Conservation (phyloP, 1,140 invertebrate genomes). For the Drosophila saltans region DNA sequence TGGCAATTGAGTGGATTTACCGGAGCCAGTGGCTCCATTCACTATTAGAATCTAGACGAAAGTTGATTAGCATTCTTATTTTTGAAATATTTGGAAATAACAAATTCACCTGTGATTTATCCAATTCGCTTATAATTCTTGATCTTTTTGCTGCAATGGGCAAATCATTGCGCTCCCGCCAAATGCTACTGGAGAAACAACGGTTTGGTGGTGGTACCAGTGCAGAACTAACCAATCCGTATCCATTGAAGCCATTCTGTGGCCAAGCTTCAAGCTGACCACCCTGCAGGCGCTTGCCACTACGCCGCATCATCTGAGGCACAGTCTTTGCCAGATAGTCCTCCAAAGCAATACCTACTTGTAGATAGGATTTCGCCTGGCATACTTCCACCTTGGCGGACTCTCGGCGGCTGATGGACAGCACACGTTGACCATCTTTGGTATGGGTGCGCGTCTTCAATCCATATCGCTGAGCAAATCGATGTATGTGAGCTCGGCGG, state of each 20-base stretch:
- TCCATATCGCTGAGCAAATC: conserved; percentile 47
- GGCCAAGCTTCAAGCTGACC: background rate
- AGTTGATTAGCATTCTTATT: background rate
- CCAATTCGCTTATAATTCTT: conserved; percentile 26
- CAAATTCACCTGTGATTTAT: conserved; percentile 47
- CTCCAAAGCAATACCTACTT: background rate
- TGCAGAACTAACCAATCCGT: conserved; percentile 19
- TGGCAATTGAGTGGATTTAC: conserved; percentile 96
- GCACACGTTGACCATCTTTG: conserved; percentile 35
- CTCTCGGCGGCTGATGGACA: conserved; percentile 39
- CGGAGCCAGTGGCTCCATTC: conserved; percentile 92
- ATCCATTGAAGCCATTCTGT: background rate
- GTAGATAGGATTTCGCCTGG: background rate
- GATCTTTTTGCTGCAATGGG: conserved; percentile 35
- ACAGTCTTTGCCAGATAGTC: background rate
- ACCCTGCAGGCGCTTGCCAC: background rate
- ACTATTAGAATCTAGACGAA: conserved; percentile 85
- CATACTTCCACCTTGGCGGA: fast-evolving
- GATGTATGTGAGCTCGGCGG: conserved; percentile 58
- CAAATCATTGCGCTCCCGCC: conserved; percentile 1
- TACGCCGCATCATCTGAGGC: background rate
- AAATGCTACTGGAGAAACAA: background rate
- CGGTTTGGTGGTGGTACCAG: conserved; percentile 8
- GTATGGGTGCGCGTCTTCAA: conserved; percentile 60
- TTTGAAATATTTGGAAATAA: background rate